A percentile compares a stretch with the other conserved stretches of the same genome.
Conservation (phyloP, 2,797 vertebrate species). For the Sternarchorhynchus goeldii region DNA sequence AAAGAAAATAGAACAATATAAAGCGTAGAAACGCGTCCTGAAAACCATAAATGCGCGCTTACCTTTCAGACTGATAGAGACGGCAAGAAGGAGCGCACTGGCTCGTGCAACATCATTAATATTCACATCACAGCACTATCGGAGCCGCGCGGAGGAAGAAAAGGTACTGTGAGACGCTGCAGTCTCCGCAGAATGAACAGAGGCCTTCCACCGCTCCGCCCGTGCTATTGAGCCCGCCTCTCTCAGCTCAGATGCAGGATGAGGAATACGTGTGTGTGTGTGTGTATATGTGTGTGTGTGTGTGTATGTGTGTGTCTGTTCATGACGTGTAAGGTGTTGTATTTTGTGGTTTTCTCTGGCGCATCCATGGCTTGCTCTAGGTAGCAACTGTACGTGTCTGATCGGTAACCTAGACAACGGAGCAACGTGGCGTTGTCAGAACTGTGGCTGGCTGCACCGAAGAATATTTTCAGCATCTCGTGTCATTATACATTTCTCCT, state of each 20-base stretch:
- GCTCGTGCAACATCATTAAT: constrained; percentile 55
- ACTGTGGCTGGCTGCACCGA: neutral
- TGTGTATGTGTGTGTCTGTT: constrained; percentile 4
- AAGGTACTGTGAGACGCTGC: constrained; percentile 44
- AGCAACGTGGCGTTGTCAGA: constrained; percentile 15
- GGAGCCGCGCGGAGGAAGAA: constrained; percentile 44
- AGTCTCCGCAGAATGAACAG: constrained; percentile 37
- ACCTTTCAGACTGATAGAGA: constrained; percentile 54
- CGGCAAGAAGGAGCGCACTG: constrained; percentile 45
- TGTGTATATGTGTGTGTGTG: constrained; percentile 10
- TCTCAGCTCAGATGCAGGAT: constrained; percentile 22
- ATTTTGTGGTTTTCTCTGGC: constrained; percentile 74
- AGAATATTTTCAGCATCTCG: constrained; percentile 19
- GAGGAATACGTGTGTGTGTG: constrained; percentile 4
- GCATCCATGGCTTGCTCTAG: constrained; percentile 75
- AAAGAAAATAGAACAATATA: neutral
- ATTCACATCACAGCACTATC: constrained; percentile 56
- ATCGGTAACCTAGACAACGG: constrained; percentile 79
- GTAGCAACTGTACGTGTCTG: constrained; percentile 80
- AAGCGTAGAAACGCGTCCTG: neutral
- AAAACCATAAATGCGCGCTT: constrained; percentile 40
- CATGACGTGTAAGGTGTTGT: constrained; percentile 53
- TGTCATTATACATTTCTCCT: neutral
- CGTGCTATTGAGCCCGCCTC: constrained; percentile 17
- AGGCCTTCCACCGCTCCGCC: constrained; percentile 29